A percentile compares a stretch with the other conserved stretches of the same genome.
phyloP scores from a whole-genome alignment of 2,113 vertebrate species.

The Seriola rivoliana region DNA sequence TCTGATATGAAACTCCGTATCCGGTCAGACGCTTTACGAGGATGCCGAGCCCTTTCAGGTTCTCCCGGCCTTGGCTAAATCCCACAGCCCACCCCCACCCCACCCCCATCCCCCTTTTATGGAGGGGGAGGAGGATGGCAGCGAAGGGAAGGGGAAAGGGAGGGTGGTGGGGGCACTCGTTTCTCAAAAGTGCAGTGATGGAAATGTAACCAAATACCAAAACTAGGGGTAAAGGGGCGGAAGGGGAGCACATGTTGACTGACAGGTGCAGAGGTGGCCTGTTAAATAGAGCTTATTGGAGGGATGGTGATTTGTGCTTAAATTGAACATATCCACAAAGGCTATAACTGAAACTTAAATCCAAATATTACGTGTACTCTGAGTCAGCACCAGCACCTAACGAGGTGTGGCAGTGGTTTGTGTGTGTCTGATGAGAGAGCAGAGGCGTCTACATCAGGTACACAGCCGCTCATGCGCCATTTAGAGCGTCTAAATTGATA shows the following conservation, averaged over 20 bases:
- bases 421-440: neutral
- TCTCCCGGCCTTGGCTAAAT: slow-evolving; percentile 74
- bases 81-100: slow-evolving; percentile 36
- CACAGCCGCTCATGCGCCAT: neutral
- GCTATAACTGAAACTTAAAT: slow-evolving; percentile 54
- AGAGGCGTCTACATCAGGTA: neutral
- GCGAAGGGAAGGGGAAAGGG: slow-evolving; percentile 16
- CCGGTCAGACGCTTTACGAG: slow-evolving; percentile 83
- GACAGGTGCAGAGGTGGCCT: slow-evolving; percentile 81
- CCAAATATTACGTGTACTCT: slow-evolving; percentile 7
- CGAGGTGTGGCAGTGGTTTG: neutral
- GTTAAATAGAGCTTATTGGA: slow-evolving; percentile 57
- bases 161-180: slow-evolving; percentile 21
- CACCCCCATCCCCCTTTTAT: slow-evolving; percentile 56
- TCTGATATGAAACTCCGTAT: slow-evolving; percentile 78
- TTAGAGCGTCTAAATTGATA: neutral
- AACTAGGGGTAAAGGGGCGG: slow-evolving; percentile 68
- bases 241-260: slow-evolving; percentile 75
- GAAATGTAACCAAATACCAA: slow-evolving; percentile 80
- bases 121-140: slow-evolving; percentile 50
- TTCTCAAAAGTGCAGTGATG: slow-evolving; percentile 62
- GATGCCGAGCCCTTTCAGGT: slow-evolving; percentile 71
- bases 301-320: slow-evolving; percentile 34
- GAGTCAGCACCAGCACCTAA: slow-evolving; percentile 24
- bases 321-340: slow-evolving; percentile 51